phyloP scores from a whole-genome alignment of 2,888 invertebrate genomes.

The Timema cristinae region DNA sequence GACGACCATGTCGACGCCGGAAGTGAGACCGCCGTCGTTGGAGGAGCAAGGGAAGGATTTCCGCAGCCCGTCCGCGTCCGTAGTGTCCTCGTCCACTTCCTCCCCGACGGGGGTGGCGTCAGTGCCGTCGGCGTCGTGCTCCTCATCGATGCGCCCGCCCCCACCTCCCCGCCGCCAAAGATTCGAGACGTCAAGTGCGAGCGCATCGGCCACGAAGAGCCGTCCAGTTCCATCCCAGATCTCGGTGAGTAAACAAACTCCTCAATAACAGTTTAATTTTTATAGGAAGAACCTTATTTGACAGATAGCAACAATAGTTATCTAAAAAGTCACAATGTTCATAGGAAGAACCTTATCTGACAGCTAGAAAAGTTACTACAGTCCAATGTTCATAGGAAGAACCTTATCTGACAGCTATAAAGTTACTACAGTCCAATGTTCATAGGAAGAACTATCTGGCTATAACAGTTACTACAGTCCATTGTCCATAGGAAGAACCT shows the following conservation, averaged over 20 bases:
- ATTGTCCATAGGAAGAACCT: too few species aligned
- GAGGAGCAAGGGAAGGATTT: conserved; percentile 50
- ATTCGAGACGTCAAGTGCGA: conserved; percentile 32
- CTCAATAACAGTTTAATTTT: neutral
- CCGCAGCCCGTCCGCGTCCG: conserved; percentile 42
- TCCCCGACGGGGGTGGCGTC: conserved; percentile 33
- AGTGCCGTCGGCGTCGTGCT: conserved; percentile 35
- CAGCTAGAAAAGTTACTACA: too few species aligned
- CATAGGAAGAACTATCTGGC: too few species aligned
- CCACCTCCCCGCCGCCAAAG: conserved; percentile 28
- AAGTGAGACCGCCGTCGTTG: conserved; percentile 25
- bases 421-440: too few species aligned
- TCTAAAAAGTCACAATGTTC: too few species aligned
- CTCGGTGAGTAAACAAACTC: conserved; percentile 61
- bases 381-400: too few species aligned
- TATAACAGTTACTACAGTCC: too few species aligned
- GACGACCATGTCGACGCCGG: conserved; percentile 38
- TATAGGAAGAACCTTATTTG: neutral
- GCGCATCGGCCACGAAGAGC: conserved; percentile 57
- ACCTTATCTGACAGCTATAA: too few species aligned
- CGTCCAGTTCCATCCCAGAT: conserved; percentile 83
- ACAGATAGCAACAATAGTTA: too few species aligned
- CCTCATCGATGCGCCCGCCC: conserved; percentile 29
- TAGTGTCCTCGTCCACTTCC: conserved; percentile 29
- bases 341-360: too few species aligned